These are phyloP conservation scores for Taeniopygia guttata DNA, from an alignment of 2,797 vertebrate species.

Conservation along the genomic window DNA sequence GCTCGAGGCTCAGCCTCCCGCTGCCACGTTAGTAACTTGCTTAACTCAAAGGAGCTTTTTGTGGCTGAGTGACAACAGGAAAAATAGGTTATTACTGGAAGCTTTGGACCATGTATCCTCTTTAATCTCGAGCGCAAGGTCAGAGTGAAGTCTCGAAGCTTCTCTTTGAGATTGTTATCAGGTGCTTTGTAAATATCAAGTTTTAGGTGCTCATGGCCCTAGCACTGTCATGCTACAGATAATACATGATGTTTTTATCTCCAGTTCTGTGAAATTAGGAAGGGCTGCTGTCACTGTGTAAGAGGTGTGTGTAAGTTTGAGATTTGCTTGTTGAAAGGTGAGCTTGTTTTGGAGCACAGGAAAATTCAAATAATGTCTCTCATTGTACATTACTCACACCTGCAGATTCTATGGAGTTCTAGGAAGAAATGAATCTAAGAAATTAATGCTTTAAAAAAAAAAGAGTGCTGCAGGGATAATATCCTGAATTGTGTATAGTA, in stretches of 20 bases:
- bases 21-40: not conserved
- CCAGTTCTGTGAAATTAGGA: not conserved
- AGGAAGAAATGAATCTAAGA: not conserved
- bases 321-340: not conserved
- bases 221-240: not conserved
- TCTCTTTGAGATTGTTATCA: slow-evolving; percentile 10
- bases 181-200: not conserved
- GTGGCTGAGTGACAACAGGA: not conserved
- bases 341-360: not conserved
- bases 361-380: not conserved
- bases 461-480: not conserved
- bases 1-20: not conserved
- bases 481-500: not conserved
- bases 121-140: slow-evolving; percentile 9
- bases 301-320: not conserved
- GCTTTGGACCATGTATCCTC: not conserved
- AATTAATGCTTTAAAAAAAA: not conserved
- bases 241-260: not conserved
- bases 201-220: not conserved
- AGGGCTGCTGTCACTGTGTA: not conserved
- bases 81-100: slow-evolving; percentile 6
- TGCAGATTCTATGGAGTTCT: not conserved
- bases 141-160: slow-evolving; percentile 3
- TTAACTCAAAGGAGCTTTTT: not conserved
- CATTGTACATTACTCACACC: not conserved